Base-by-base conservation (phyloP, 2,888 invertebrate genomes). In the Drosophila pullipes region DNA sequence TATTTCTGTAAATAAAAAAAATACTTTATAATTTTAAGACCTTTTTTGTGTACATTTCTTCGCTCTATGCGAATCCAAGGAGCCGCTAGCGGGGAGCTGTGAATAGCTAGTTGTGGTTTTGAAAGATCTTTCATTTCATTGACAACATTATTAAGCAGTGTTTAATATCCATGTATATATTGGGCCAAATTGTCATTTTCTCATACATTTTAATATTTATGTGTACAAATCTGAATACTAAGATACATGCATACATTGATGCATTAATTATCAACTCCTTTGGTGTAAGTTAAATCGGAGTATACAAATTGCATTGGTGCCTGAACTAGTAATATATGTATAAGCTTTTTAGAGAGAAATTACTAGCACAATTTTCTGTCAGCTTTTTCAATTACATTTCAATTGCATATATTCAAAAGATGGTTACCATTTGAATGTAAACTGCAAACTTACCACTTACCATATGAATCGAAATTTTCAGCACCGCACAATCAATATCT, bases 361-460 rank as follows among this genome's bases (percentile, higher is more conserved):
- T n/a, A 13, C 44, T 22, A 1, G 4, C 16, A 9, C 9, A 47
- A 16, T 47, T 47, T 16, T 25, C 9, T 9, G 22, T 9, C 25
- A 16, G 47, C 1, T 16, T 16, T 16, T 47, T 47, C 47, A 47
- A 22, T 4, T 47, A 13, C 4, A 13, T 47, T 22, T 47, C 7
- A 25, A 16, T 47, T 47, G 2, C 47, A 47, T 47, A 16, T 16
- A 9, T 25, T 25, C 4, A 16, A 25, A 47, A 9, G 16, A 47
- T 25, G 16, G 16, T 47, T 25, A 16, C 16, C 47, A 47, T 25
- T 25, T 4, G 4, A 25, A 47, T 47, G 47, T 16, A 47, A 47
- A 11, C 50, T 18, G 50, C 10, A 28, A 44, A 58, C 73, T 72
- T 64, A 72, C 72, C 52, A 62, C 72, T 72, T 64, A 72, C 73